phyloP scores from a whole-genome alignment of 2,888 invertebrate genomes.

The Subacronicta megacephala region DNA sequence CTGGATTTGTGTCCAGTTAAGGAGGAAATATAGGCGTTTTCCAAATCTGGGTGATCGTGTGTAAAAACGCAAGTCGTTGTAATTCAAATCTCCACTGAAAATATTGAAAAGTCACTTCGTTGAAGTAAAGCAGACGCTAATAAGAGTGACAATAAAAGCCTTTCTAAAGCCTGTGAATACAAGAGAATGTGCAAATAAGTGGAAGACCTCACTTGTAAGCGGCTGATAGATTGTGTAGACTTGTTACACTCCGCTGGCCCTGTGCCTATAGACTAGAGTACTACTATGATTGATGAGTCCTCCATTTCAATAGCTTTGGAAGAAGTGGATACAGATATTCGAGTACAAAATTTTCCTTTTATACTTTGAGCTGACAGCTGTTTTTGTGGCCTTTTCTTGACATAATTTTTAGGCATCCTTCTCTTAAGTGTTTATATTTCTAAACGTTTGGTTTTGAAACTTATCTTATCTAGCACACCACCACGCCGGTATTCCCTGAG shows the following conservation, averaged over 20 bases:
- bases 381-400: neutral
- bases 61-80: neutral
- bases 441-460: too few species aligned
- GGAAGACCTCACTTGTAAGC: conserved; percentile 38
- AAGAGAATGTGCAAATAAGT: conserved; percentile 25
- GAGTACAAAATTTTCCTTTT: conserved; percentile 20
- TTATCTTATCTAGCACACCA: too few species aligned
- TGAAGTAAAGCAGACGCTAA: conserved; percentile 1
- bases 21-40: too few species aligned
- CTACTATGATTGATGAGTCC: conserved; percentile 50
- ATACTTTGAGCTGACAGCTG: neutral
- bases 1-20: too few species aligned
- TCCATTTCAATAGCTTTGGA: conserved; percentile 26
- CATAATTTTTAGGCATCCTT: too few species aligned
- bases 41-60: too few species aligned
- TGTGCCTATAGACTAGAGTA: conserved; percentile 19
- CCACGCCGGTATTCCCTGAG: too few species aligned
- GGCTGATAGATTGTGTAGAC: conserved; percentile 47
- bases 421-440: too few species aligned
- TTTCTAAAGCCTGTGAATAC: conserved; percentile 7
- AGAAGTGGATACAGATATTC: conserved; percentile 9
- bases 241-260: conserved; percentile 20
- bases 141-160: neutral
- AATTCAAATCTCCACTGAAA: neutral
- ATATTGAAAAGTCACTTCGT: neutral